These are phyloP conservation scores for Trichopoda pennipes DNA, from an alignment of 2,888 invertebrate species.

Conservation along the genomic window DNA sequence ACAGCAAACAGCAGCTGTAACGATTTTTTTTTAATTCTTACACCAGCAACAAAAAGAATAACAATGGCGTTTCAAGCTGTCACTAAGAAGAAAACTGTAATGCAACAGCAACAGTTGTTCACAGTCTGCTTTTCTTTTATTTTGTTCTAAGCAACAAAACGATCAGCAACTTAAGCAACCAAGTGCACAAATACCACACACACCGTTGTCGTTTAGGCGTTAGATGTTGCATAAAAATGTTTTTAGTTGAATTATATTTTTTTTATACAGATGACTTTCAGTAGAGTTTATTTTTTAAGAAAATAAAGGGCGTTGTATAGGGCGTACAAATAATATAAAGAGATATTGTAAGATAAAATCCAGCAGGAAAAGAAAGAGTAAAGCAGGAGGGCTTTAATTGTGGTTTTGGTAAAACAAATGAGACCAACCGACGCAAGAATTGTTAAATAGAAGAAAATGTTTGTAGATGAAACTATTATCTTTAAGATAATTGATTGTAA, in stretches of 20 bases:
- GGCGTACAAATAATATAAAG: conserved; percentile 52
- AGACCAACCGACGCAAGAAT: conserved; percentile 48
- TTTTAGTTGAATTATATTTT: conserved; percentile 7
- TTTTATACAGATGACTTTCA: conserved; percentile 3
- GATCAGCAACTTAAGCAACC: conserved; percentile 40
- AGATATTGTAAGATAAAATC: conserved; percentile 35
- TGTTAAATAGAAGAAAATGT: conserved; percentile 6
- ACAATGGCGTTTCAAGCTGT: conserved; percentile 68
- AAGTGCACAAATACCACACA: conserved; percentile 65
- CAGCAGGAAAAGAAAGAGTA: not conserved
- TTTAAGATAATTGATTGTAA: conserved; percentile 50
- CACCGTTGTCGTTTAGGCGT: conserved; percentile 62
- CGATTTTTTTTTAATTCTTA: conserved; percentile 17
- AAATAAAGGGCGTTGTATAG: conserved; percentile 64
- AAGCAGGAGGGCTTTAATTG: conserved; percentile 32
- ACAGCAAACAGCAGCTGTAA: conserved; percentile 56
- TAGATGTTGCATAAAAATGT: conserved; percentile 47
- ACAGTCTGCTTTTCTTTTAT: not conserved
- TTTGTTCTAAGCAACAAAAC: conserved; percentile 42
- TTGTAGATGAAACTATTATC: conserved; percentile 35
- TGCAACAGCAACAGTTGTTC: conserved; percentile 52
- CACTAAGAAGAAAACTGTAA: conserved; percentile 51
- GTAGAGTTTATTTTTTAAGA: conserved; percentile 22
- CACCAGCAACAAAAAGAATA: conserved; percentile 52
- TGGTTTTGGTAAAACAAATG: conserved; percentile 42